phyloP scores from a whole-genome alignment of 2,113 vertebrate species.

The Onychostoma macrolepis region DNA sequence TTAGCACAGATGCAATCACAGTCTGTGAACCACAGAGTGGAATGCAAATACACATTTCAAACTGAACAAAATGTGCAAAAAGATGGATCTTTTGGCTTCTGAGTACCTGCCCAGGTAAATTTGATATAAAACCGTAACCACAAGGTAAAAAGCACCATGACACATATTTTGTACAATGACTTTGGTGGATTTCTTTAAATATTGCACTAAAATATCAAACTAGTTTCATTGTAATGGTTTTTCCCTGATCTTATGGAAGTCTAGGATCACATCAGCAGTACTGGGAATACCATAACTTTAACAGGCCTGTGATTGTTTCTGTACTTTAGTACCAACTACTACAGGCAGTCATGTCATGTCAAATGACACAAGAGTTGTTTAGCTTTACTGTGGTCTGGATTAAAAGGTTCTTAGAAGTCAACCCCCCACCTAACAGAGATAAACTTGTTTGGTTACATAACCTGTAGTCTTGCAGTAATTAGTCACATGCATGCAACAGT shows the following conservation, averaged over 20 bases:
- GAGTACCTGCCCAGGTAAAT: neutral
- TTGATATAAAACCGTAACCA: neutral
- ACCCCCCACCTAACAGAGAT: conserved; percentile 53
- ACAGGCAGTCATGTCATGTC: conserved; percentile 40
- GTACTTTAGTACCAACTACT: conserved; percentile 27
- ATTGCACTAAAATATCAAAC: neutral
- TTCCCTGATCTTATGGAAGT: neutral
- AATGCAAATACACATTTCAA: conserved; percentile 2
- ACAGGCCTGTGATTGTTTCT: neutral
- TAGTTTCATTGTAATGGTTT: neutral
- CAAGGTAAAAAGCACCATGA: neutral
- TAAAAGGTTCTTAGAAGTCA: conserved; percentile 73
- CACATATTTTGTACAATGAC: neutral
- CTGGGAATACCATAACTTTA: neutral
- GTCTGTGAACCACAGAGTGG: neutral
- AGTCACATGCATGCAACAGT: conserved; percentile 20
- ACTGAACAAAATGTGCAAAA: neutral
- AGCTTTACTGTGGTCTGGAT: conserved; percentile 68
- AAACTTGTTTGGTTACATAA: conserved; percentile 71
- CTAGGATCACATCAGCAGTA: neutral
- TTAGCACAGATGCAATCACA: neutral
- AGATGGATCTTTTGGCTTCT: neutral
- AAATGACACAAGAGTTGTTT: conserved; percentile 50
- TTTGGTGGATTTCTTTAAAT: neutral
- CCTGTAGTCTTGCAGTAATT: conserved; percentile 46